Conservation (phyloP, 1,140 invertebrate species). For the Dinothrombium tinctorium region DNA sequence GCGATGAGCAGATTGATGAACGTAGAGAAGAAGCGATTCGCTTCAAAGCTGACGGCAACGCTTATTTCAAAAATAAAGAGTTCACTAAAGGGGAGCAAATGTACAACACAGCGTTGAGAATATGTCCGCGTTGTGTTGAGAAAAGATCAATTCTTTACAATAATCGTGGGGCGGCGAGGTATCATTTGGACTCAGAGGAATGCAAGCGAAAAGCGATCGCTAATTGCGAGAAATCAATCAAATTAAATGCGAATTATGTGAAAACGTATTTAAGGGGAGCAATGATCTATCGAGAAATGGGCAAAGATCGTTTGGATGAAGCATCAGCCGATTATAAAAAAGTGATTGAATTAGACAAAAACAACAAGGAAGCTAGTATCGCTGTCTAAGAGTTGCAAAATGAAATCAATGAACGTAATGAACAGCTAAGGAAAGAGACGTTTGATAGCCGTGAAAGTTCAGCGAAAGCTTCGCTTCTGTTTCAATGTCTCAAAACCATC, state of each 20-base stretch:
- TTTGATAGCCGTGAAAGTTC: constrained; percentile 78
- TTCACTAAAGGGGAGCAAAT: constrained; percentile 35
- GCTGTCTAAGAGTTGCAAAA: constrained; percentile 45
- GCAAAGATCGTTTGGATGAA: constrained; percentile 60
- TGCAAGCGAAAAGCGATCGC: not conserved
- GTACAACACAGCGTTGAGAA: constrained; percentile 47
- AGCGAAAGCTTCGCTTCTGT: too few species aligned
- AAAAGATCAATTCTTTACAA: constrained; percentile 22
- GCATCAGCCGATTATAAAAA: constrained; percentile 67
- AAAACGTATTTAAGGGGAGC: constrained; percentile 54
- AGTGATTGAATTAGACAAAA: constrained; percentile 53
- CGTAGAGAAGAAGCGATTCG: constrained; percentile 32
- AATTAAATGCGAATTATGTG: constrained; percentile 55
- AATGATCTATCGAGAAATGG: constrained; percentile 43
- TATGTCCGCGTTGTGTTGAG: constrained; percentile 44
- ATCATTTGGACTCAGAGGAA: constrained; percentile 1
- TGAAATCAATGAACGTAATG: constrained; percentile 63
- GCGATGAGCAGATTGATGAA: constrained; percentile 22
- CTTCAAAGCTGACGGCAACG: constrained; percentile 54
- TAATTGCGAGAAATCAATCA: constrained; percentile 57
- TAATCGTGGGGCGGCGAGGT: constrained; percentile 5
- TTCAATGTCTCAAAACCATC: too few species aligned
- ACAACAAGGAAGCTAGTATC: constrained; percentile 35
- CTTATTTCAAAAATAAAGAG: constrained; percentile 42
- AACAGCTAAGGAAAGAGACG: constrained; percentile 89